Conservation (phyloP, 2,888 invertebrate genomes). For the Ectobius pallidus region DNA sequence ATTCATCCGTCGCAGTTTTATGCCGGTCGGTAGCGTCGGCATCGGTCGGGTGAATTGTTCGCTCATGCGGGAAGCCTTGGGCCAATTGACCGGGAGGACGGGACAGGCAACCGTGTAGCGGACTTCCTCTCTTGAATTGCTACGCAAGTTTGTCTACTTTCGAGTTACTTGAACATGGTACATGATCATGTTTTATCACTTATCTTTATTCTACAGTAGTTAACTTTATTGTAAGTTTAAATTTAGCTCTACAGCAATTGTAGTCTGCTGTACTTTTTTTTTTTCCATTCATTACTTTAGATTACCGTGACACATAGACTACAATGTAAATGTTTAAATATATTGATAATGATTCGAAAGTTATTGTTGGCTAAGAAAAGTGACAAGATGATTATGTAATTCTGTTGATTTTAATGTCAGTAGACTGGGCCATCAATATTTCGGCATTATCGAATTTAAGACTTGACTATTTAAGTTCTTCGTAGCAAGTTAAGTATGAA, state of each 20-base stretch:
- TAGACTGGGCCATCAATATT: neutral
- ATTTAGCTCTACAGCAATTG: constrained; percentile 12
- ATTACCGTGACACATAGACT: constrained; percentile 2
- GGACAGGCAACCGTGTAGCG: constrained; percentile 15
- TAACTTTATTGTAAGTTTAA: constrained; percentile 12
- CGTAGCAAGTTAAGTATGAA: constrained; percentile 14
- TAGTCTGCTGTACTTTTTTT: constrained; percentile 13
- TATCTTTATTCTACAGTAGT: constrained; percentile 1
- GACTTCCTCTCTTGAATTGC: constrained; percentile 16
- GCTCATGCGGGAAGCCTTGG: constrained; percentile 39
- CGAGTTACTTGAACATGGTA: neutral
- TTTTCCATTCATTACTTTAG: too few relatives aligned
- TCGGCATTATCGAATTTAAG: constrained; percentile 6
- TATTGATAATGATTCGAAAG: constrained; percentile 12
- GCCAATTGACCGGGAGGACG: constrained; percentile 35
- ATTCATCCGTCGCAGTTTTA: constrained; percentile 31
- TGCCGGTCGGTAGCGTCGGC: constrained; percentile 30
- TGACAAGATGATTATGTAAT: constrained; percentile 10
- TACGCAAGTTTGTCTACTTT: constrained; percentile 14
- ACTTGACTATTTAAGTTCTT: neutral
- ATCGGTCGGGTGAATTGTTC: constrained; percentile 37
- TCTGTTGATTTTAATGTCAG: constrained; percentile 3
- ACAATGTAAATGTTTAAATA: neutral
- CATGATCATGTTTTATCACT: neutral
- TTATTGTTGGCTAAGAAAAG: constrained; percentile 6